Base-by-base conservation (phyloP, 2,888 invertebrate genomes). In the Syrista parreyssii region DNA sequence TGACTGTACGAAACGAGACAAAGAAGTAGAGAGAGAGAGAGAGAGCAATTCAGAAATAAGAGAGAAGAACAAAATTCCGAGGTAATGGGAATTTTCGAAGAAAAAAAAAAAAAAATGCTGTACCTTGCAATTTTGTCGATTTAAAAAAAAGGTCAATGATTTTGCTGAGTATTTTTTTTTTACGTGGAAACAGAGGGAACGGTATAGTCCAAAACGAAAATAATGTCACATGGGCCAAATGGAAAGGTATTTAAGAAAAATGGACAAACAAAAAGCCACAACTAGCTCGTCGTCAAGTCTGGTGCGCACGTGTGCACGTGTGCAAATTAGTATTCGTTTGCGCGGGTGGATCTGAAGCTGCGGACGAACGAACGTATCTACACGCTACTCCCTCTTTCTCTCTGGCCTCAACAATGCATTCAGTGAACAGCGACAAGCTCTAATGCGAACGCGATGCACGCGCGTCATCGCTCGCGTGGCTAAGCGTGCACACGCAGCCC, bases 281-380 rank as follows among this genome's bases (percentile, higher is more conserved):
- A 1, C 55, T 55, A 23, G 55, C 23, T 55, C 23, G 9, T 23
- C 9, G 23, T 6, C 2, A 23, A 23, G 55, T 55, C 55, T 15
- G 9, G 71, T 9, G 23, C 12, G 76, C 81, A 78, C 79, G 55
- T 23, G 23, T 2, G 23, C 23, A 4, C 6, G 23, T 9, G 55
- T 55, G 79, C 80, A 80, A 86, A 87, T 87, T 86, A 84, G 84
- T 84, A 86, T 86, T 86, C 84, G 85, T 87, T 88, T 83, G 85
- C 84, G 82, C 84, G 81, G 80, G 78, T 79, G 73, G 78, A 79
- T 80, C 81, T 83, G 81, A 81, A 83, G 33, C 1, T 32, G 71
- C 80, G 84, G 82, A 83, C 78, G 83, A 82, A 78, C 79, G 82
- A 76, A 30, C 82, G 80, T 84, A 84, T 85, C 82, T 82, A 80